These are phyloP conservation scores for Gouania willdenowi DNA, from an alignment of 2,797 vertebrate species.

Conservation along the genomic window DNA sequence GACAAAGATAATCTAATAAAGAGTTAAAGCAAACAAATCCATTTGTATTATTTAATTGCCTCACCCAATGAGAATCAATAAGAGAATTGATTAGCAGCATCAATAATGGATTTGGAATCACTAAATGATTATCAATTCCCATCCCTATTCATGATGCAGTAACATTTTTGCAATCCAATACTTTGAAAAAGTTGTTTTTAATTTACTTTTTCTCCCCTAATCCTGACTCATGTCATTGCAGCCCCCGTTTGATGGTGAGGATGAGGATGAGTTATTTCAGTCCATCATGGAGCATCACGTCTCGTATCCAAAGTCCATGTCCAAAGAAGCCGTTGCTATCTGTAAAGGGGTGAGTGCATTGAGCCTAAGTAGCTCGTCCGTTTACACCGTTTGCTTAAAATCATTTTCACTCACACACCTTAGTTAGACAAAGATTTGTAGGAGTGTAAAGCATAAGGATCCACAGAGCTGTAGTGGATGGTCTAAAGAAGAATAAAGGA, in stretches of 20 bases:
- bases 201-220: neutral
- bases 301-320: slow-evolving; percentile 97
- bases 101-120: too few relatives aligned
- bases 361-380: neutral
- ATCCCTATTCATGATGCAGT: too few relatives aligned
- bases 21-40: too few relatives aligned
- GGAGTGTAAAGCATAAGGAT: slow-evolving; percentile 1
- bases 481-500: slow-evolving; percentile 5
- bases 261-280: slow-evolving; percentile 96
- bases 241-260: slow-evolving; percentile 97
- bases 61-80: too few relatives aligned
- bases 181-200: too few relatives aligned
- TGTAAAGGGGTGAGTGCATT: slow-evolving; percentile 91
- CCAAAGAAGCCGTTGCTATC: slow-evolving; percentile 97
- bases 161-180: too few relatives aligned
- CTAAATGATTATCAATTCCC: too few relatives aligned
- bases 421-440: slow-evolving; percentile 4
- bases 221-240: slow-evolving; percentile 36
- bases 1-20: too few relatives aligned
- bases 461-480: slow-evolving; percentile 1
- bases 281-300: slow-evolving; percentile 99
- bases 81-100: too few relatives aligned
- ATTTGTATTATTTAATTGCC: too few relatives aligned
- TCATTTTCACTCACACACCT: neutral
- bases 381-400: too few relatives aligned